A percentile compares a stretch with the other conserved stretches of the same genome.
These are phyloP conservation scores for Nothobranchius kuhntae DNA, from an alignment of 2,113 vertebrate species.

Conservation along the genomic window DNA sequence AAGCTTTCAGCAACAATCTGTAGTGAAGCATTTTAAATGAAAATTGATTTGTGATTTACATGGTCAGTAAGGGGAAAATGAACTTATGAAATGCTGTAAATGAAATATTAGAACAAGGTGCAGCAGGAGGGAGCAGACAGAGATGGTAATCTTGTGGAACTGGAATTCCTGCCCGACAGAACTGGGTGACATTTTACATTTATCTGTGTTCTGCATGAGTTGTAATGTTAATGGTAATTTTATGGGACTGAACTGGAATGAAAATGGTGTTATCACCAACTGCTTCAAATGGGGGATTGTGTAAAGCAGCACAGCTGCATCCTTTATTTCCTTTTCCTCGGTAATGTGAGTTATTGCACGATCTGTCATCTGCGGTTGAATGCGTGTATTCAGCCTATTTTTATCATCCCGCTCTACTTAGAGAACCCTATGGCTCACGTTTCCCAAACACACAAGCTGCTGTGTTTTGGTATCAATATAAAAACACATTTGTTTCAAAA, in stretches of 20 bases:
- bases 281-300: constrained; percentile 95
- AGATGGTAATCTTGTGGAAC: constrained; percentile 97
- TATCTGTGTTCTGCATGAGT: constrained; percentile 99
- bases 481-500: constrained; percentile 22
- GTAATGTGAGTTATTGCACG: constrained; percentile 92
- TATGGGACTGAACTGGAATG: constrained; percentile 97
- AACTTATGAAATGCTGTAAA: constrained; percentile 97
- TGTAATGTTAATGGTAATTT: constrained; percentile 99
- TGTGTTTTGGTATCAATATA: constrained; percentile 40
- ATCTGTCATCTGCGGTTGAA: constrained; percentile 87
- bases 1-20: constrained; percentile 93
- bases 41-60: constrained; percentile 99
- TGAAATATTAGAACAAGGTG: constrained; percentile 98
- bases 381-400: constrained; percentile 83
- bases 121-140: constrained; percentile 85
- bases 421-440: constrained; percentile 41
- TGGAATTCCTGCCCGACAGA: constrained; percentile 96
- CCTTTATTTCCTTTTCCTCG: constrained; percentile 88
- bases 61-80: constrained; percentile 98
- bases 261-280: constrained; percentile 96
- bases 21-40: constrained; percentile 98
- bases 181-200: constrained; percentile 99
- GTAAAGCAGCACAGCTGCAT: constrained; percentile 89
- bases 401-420: constrained; percentile 51
- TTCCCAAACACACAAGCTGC: constrained; percentile 29